These are phyloP conservation scores for Tachysurus vachellii DNA, from an alignment of 2,113 vertebrate genomes.

Conservation along the genomic window DNA sequence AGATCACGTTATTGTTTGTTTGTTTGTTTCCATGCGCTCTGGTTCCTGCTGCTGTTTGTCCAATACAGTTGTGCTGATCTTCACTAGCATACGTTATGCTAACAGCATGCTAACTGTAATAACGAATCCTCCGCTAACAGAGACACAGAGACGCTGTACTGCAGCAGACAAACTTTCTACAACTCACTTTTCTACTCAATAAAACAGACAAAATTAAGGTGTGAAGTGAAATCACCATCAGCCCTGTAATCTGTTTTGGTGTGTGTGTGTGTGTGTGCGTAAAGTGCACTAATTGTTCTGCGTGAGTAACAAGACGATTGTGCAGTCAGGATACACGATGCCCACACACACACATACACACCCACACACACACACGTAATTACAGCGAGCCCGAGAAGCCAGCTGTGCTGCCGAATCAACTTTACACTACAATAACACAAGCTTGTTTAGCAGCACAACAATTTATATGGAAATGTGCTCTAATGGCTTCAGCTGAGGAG, in stretches of 20 bases:
- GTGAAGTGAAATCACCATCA: background rate
- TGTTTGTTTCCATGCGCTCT: background rate
- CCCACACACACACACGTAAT: conserved; percentile 18
- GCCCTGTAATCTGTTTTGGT: background rate
- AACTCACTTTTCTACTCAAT: background rate
- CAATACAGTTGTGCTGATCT: background rate
- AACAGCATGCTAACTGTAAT: background rate
- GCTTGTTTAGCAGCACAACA: conserved; percentile 33
- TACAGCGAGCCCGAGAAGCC: conserved; percentile 9
- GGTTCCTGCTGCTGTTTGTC: background rate
- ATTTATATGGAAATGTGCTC: conserved; percentile 46
- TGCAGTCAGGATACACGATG: conserved; percentile 6
- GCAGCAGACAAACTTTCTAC: background rate
- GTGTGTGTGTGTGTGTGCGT: background rate
- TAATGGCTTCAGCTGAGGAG: conserved; percentile 27
- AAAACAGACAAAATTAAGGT: background rate
- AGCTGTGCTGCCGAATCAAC: conserved; percentile 33
- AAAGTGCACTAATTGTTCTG: conserved; percentile 17
- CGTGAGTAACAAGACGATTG: conserved; percentile 33
- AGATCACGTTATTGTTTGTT: background rate
- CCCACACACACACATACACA: background rate
- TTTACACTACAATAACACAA: conserved; percentile 22
- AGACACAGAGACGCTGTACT: background rate
- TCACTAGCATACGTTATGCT: background rate
- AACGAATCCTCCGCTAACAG: background rate